A percentile compares a stretch with the other conserved stretches of the same genome.
phyloP scores from a whole-genome alignment of 2,797 vertebrate genomes.

The Oreochromis mossambicus region DNA sequence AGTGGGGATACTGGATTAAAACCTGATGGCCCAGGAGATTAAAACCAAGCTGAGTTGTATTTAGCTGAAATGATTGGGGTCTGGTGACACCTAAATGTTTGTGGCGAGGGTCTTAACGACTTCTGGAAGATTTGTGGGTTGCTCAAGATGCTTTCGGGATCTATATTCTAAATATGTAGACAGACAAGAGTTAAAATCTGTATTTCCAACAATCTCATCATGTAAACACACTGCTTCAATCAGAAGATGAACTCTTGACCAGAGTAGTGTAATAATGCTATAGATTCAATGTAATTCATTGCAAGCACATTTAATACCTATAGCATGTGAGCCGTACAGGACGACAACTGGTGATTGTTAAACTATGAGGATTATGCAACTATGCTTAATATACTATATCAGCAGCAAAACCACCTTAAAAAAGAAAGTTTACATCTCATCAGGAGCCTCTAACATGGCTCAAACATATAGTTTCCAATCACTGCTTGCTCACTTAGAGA shows the following conservation, averaged over 20 bases:
- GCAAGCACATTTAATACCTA: neutral
- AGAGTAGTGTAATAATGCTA: neutral
- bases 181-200: neutral
- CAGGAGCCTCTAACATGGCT: neutral
- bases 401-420: neutral
- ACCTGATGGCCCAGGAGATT: neutral
- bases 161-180: neutral
- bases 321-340: neutral
- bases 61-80: neutral
- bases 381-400: neutral
- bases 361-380: neutral
- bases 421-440: neutral
- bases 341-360: neutral
- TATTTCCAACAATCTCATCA: neutral
- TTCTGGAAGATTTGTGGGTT: neutral
- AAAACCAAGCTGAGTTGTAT: neutral
- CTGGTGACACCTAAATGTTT: neutral
- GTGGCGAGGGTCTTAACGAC: neutral
- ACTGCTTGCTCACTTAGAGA: neutral
- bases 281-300: neutral
- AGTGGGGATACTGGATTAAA: neutral
- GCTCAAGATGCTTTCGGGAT: neutral
- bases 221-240: neutral
- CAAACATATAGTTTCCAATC: neutral
- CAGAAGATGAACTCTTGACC: neutral